Evolutionary conservation across 2,797 vertebrate genomes (phyloP).

Genomic region (Sus cebifrons): DNA sequence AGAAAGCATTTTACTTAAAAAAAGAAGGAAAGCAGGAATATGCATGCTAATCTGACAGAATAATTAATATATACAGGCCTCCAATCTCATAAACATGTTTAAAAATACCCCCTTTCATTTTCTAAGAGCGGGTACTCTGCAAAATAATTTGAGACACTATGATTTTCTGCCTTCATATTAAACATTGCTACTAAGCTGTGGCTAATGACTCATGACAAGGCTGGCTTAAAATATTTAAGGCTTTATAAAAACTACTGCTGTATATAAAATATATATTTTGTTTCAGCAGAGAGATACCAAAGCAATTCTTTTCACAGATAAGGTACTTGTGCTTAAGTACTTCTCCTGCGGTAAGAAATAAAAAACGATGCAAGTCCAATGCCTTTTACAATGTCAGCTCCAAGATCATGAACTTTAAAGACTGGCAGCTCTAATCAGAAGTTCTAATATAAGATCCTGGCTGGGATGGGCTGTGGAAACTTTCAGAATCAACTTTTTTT

Average conservation of each 20-base stretch:
- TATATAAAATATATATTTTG: not conserved
- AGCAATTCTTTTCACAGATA: not conserved
- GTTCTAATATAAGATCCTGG: not conserved
- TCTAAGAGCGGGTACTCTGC: constrained; percentile 3
- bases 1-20: constrained; percentile 77
- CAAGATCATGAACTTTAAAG: not conserved
- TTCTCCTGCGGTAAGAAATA: not conserved
- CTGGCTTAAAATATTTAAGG: constrained; percentile 10
- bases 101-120: not conserved
- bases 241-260: not conserved
- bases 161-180: constrained; percentile 7
- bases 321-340: not conserved
- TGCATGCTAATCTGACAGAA: constrained; percentile 63
- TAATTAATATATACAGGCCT: constrained; percentile 27
- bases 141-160: constrained; percentile 1
- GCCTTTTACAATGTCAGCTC: constrained; percentile 23
- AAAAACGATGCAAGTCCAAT: not conserved
- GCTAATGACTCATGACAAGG: not conserved
- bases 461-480: not conserved
- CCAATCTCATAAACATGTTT: not conserved
- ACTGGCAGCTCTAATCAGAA: not conserved
- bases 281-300: constrained; percentile 1
- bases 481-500: not conserved
- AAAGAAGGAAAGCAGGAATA: constrained; percentile 73
- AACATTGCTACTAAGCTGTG: not conserved